phyloP scores from a whole-genome alignment of 2,888 invertebrate genomes.

The Harpalus rubripes region DNA sequence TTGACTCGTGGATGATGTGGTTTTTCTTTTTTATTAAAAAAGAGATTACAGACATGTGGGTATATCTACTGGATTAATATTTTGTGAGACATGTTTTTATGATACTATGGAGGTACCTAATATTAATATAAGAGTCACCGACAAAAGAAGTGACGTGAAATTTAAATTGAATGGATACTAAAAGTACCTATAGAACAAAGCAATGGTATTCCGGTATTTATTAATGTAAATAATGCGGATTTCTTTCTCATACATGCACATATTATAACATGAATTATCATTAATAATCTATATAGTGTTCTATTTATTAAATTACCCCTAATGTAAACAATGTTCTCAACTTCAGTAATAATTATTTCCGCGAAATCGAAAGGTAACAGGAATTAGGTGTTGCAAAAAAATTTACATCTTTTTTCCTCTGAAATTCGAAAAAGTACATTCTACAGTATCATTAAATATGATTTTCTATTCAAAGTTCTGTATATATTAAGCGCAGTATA shows the following conservation, averaged over 20 bases:
- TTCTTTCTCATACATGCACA: neutral
- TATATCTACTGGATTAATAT: neutral
- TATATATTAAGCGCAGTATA: no score
- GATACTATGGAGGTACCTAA: neutral
- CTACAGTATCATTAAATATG: no score
- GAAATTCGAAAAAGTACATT: no score
- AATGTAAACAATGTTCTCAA: no score
- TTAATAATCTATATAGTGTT: no score
- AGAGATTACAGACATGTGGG: neutral
- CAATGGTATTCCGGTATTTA: neutral
- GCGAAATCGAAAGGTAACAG: no score
- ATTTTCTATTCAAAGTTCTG: no score
- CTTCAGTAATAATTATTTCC: no score
- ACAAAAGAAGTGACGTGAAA: neutral
- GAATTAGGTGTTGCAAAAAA: no score
- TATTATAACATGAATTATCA: neutral
- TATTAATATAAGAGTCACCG: neutral
- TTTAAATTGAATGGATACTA: conserved; percentile 3
- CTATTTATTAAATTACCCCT: no score
- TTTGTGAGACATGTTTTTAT: neutral
- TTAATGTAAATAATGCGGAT: neutral
- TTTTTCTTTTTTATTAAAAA: conserved; percentile 18
- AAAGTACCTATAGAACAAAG: neutral
- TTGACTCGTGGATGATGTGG: conserved; percentile 10
- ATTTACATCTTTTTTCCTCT: no score